phyloP scores from a whole-genome alignment of 2,113 vertebrate species.

The Protobothrops flavoviridis region DNA sequence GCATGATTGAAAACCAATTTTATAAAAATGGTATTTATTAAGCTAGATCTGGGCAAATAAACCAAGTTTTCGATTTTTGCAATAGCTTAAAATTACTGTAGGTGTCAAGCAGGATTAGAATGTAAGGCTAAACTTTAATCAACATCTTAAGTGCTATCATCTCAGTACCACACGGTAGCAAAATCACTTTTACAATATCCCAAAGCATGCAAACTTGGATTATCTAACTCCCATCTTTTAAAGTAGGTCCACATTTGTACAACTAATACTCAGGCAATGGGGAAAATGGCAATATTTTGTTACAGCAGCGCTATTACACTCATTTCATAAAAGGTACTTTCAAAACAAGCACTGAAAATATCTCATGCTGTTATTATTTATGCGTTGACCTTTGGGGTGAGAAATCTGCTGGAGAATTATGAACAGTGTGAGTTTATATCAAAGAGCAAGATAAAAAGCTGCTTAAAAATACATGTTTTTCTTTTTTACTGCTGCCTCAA shows the following conservation, averaged over 20 bases:
- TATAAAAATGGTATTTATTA: background rate
- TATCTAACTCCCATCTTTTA: background rate
- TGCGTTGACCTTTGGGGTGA: background rate
- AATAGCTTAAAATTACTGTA: background rate
- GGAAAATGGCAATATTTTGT: constrained; percentile 5
- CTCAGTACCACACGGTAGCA: background rate
- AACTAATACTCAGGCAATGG: background rate
- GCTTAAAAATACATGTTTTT: background rate
- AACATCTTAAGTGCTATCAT: background rate
- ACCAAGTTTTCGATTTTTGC: background rate
- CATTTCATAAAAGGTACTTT: background rate
- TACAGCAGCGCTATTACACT: background rate
- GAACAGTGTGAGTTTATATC: background rate
- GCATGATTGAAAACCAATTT: background rate
- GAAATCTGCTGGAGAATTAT: background rate
- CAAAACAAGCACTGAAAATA: background rate
- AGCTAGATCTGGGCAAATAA: background rate
- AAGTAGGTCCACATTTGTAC: background rate
- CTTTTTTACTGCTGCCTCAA: constrained; percentile 37
- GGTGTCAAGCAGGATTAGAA: background rate
- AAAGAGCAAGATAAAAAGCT: constrained; percentile 27
- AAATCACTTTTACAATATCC: background rate
- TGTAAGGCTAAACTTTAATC: background rate
- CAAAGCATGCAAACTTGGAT: background rate
- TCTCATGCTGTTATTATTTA: background rate